Evolutionary conservation across 2,113 vertebrate genomes (phyloP).

Genomic region (Delphinapterus leucas): DNA sequence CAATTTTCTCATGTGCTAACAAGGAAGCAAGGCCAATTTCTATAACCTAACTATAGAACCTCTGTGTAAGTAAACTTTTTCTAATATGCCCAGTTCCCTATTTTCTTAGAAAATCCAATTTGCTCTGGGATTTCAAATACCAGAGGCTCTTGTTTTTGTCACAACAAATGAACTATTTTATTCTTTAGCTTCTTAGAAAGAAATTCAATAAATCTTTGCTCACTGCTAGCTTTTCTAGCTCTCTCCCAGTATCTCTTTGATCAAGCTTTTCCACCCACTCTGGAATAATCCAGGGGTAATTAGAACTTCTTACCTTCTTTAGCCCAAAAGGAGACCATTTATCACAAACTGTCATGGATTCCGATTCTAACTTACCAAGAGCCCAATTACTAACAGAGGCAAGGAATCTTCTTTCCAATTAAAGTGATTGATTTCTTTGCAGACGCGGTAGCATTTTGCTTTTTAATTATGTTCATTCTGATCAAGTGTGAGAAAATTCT

Average conservation of each 20-base stretch:
- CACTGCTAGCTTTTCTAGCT: conserved; percentile 34
- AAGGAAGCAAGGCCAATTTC: not conserved
- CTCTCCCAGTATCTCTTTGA: conserved; percentile 68
- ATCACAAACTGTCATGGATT: conserved; percentile 77
- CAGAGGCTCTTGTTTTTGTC: conserved; percentile 58
- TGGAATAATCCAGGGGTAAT: conserved; percentile 73
- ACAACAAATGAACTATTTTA: conserved; percentile 62
- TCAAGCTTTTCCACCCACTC: conserved; percentile 67
- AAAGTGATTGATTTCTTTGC: conserved; percentile 79
- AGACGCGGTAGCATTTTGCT: conserved; percentile 70
- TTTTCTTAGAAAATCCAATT: conserved; percentile 48
- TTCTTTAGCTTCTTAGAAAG: conserved; percentile 57
- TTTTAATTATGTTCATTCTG: conserved; percentile 78
- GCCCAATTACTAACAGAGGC: conserved; percentile 72
- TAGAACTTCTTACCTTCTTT: conserved; percentile 76
- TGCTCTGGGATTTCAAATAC: conserved; percentile 55
- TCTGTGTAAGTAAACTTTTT: not conserved
- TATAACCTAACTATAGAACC: not conserved
- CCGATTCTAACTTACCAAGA: conserved; percentile 78
- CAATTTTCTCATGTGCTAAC: not conserved
- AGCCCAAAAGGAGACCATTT: conserved; percentile 77
- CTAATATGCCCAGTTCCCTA: not conserved
- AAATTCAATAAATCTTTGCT: conserved; percentile 65
- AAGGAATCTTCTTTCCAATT: conserved; percentile 77
- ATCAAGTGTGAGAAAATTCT: conserved; percentile 72